Percentiles rank a stretch among this genome's conserved stretches.
Evolutionary conservation across 2,113 vertebrate genomes (phyloP).

Genomic region (Bujurquina vittata): DNA sequence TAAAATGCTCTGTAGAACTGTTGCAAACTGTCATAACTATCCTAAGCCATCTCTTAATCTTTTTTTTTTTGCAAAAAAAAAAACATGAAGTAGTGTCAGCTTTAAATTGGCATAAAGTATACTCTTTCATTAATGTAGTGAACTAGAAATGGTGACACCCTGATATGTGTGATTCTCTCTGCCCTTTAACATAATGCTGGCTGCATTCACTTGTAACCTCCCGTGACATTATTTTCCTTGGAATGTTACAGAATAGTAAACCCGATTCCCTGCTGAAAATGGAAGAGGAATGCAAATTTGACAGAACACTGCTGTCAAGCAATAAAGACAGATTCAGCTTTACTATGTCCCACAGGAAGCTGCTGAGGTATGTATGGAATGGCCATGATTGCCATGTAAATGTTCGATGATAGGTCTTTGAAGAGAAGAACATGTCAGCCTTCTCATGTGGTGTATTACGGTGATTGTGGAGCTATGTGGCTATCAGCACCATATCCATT

Average conservation of each 20-base stretch:
- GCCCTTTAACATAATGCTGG: neutral
- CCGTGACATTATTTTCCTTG: conserved; percentile 8
- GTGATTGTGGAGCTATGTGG: conserved; percentile 45
- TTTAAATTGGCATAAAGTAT: neutral
- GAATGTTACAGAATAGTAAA: conserved; percentile 94
- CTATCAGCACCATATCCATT: conserved; percentile 44
- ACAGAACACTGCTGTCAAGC: conserved; percentile 86
- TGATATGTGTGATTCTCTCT: neutral
- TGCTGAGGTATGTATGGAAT: conserved; percentile 84
- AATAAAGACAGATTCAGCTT: conserved; percentile 97
- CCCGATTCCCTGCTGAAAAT: conserved; percentile 97
- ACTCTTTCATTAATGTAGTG: neutral
- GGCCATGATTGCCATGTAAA: neutral
- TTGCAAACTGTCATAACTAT: neutral
- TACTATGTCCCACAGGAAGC: conserved; percentile 92
- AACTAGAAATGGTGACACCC: neutral
- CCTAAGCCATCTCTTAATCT: neutral
- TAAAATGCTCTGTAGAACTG: neutral
- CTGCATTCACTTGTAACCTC: neutral
- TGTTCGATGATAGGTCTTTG: neutral
- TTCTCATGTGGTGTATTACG: conserved; percentile 20
- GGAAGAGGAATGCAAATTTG: conserved; percentile 95
- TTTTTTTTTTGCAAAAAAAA: neutral
- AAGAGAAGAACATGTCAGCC: conserved; percentile 1
- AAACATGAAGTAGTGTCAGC: neutral